phyloP scores from a whole-genome alignment of 2,888 invertebrate genomes.

The Troides aeacus region DNA sequence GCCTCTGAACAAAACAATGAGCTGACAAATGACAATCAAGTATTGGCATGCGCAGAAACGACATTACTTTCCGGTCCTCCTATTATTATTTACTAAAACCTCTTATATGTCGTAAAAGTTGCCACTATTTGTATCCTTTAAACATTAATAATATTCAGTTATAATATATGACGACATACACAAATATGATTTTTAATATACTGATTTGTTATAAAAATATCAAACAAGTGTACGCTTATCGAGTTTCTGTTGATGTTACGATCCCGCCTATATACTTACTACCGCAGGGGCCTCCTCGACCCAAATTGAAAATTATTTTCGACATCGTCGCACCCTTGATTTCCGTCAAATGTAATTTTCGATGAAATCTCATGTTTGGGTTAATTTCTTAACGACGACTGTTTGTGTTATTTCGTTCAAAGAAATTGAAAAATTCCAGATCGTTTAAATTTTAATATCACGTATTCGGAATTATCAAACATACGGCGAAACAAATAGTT shows the following conservation, averaged over 20 bases:
- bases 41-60: too few relatives aligned
- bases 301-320: slow-evolving; percentile 73
- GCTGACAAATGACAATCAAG: too few relatives aligned
- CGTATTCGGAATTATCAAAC: background rate
- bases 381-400: slow-evolving; percentile 51
- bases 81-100: too few relatives aligned
- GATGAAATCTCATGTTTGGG: slow-evolving; percentile 68
- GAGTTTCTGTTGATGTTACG: slow-evolving; percentile 30
- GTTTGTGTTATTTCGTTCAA: slow-evolving; percentile 31
- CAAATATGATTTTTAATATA: background rate
- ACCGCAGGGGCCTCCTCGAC: slow-evolving; percentile 51
- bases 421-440: background rate
- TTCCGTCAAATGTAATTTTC: slow-evolving; percentile 73
- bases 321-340: slow-evolving; percentile 67
- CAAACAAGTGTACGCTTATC: slow-evolving; percentile 29
- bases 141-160: background rate
- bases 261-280: slow-evolving; percentile 33
- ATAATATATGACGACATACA: background rate
- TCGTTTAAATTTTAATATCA: background rate
- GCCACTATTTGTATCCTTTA: background rate
- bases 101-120: background rate
- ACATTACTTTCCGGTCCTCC: too few relatives aligned
- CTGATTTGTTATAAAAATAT: slow-evolving; percentile 20
- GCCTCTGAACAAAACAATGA: too few relatives aligned
- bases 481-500: background rate